Conservation (phyloP, 2,113 vertebrate genomes). For the Pan troglodytes region NHGRI_mPanTro3-v2.1_pri NC_072398.2:128404001-128404500, state of each 20-base stretch:
- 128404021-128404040: conserved; percentile 46
- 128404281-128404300: not conserved
- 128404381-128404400: not conserved
- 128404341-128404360: not conserved
- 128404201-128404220: not conserved
- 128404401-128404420: not conserved
- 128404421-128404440: not conserved
- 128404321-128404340: not conserved
- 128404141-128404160: not conserved
- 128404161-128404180: not conserved
- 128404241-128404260: not conserved
- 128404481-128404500: not conserved
- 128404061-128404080: not conserved
- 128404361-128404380: not conserved
- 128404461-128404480: not conserved
- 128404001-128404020: not conserved
- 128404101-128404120: not conserved
- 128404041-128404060: not conserved
- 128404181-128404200: not conserved
- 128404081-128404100: not conserved
- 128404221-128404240: not conserved
- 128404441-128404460: not conserved
- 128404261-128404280: not conserved
- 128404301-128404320: not conserved
- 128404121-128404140: not conserved